Evolutionary conservation across 2,113 vertebrate species (phyloP).

Genomic region (Sterrhoptilus dennistouni): DNA sequence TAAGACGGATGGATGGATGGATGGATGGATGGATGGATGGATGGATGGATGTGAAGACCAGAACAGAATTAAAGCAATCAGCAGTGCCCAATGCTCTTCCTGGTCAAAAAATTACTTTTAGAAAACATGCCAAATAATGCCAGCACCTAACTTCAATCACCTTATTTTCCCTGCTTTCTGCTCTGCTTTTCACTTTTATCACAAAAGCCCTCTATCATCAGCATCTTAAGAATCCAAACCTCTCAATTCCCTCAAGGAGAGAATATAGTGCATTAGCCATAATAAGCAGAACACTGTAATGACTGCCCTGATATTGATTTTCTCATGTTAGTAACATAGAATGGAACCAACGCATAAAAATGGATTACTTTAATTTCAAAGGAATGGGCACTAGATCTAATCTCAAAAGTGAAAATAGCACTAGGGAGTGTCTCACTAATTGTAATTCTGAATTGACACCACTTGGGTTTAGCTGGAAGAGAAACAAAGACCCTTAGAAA

Average conservation of each 20-base stretch:
- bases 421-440: not conserved
- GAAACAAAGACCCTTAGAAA: not conserved
- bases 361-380: constrained; percentile 23
- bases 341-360: constrained; percentile 10
- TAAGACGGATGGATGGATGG: not conserved
- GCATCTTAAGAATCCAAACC: not conserved
- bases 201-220: not conserved
- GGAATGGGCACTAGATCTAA: not conserved
- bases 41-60: not conserved
- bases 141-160: not conserved
- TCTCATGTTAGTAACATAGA: not conserved
- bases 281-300: not conserved
- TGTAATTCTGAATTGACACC: not conserved
- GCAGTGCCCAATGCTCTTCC: not conserved
- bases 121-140: not conserved
- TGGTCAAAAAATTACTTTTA: not conserved
- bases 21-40: not conserved
- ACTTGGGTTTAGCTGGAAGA: not conserved
- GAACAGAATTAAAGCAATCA: not conserved
- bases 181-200: not conserved
- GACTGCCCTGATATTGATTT: constrained; percentile 3
- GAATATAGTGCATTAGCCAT: not conserved
- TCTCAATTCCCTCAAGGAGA: not conserved
- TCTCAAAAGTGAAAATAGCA: constrained; percentile 19
- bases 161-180: not conserved